Evolutionary conservation across 2,888 invertebrate species (phyloP).

Genomic region (Furcula furcula): DNA sequence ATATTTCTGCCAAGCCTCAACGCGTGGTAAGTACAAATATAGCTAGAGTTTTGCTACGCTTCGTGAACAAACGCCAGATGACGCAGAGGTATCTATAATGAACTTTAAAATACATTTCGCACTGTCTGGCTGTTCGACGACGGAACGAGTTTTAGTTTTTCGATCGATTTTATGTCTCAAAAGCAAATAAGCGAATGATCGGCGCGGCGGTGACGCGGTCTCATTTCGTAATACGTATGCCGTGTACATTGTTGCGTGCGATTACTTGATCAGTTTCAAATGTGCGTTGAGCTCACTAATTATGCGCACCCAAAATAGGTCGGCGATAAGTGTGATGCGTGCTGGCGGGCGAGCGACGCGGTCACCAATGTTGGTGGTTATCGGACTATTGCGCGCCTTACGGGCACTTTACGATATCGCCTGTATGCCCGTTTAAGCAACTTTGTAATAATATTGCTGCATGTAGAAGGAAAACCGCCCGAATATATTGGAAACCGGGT

Average conservation of each 20-base stretch:
- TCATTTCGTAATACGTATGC: conserved; percentile 1
- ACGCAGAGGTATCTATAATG: neutral
- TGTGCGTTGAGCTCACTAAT: conserved; percentile 40
- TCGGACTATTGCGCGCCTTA: conserved; percentile 7
- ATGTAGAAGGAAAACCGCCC: too few relatives aligned
- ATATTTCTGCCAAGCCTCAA: neutral
- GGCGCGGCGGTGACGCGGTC: neutral
- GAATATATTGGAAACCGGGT: too few relatives aligned
- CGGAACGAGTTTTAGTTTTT: neutral
- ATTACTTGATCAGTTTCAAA: conserved; percentile 35
- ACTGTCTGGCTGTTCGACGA: neutral
- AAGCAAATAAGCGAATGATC: conserved; percentile 6
- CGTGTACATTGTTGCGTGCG: conserved; percentile 12
- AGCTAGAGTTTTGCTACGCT: neutral
- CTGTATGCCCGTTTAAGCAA: neutral
- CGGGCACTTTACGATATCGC: neutral
- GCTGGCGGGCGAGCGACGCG: conserved; percentile 10
- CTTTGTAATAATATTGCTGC: too few relatives aligned
- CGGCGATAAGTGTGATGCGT: conserved; percentile 46
- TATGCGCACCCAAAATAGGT: conserved; percentile 52
- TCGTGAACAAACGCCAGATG: neutral
- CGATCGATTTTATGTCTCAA: conserved; percentile 6
- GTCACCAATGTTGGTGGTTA: conserved; percentile 24
- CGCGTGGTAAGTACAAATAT: conserved; percentile 2
- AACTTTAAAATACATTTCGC: neutral